Evolutionary conservation across 2,113 vertebrate genomes (phyloP).

Genomic region (Seriola dumerili): DNA sequence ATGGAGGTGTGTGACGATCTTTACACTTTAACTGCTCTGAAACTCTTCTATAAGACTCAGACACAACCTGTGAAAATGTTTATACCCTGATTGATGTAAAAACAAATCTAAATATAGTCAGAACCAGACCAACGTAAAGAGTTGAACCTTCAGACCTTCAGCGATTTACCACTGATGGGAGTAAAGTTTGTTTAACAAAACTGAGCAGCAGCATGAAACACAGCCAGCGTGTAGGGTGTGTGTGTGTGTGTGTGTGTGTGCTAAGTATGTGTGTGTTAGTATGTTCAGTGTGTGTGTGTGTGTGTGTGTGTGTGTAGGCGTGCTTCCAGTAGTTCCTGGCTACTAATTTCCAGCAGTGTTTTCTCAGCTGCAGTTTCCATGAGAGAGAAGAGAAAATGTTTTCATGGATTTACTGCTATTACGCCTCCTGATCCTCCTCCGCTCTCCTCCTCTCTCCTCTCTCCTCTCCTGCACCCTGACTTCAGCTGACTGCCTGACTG

Average conservation of each 20-base stretch:
- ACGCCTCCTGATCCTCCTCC: slow-evolving; percentile 62
- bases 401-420: slow-evolving; percentile 71
- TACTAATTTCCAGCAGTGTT: slow-evolving; percentile 72
- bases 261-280: neutral
- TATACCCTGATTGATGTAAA: neutral
- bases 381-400: slow-evolving; percentile 73
- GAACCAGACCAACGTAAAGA: neutral
- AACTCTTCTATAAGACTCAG: neutral
- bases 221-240: slow-evolving; percentile 11
- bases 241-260: slow-evolving; percentile 26
- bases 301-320: slow-evolving; percentile 54
- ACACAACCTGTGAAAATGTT: neutral
- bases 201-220: slow-evolving; percentile 43
- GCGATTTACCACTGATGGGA: slow-evolving; percentile 14
- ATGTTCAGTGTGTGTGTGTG: slow-evolving; percentile 21
- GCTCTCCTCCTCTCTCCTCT: slow-evolving; percentile 10
- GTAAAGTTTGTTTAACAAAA: slow-evolving; percentile 51
- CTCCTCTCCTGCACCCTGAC: slow-evolving; percentile 6
- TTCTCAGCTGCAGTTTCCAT: slow-evolving; percentile 77
- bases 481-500: slow-evolving; percentile 54
- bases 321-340: slow-evolving; percentile 68
- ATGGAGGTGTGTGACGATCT: neutral
- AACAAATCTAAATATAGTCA: neutral
- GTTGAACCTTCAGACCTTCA: slow-evolving; percentile 27
- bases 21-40: neutral